Evolutionary conservation across 1,140 invertebrate species (phyloP).

Genomic region (Lordiphosa stackelbergi): DNA sequence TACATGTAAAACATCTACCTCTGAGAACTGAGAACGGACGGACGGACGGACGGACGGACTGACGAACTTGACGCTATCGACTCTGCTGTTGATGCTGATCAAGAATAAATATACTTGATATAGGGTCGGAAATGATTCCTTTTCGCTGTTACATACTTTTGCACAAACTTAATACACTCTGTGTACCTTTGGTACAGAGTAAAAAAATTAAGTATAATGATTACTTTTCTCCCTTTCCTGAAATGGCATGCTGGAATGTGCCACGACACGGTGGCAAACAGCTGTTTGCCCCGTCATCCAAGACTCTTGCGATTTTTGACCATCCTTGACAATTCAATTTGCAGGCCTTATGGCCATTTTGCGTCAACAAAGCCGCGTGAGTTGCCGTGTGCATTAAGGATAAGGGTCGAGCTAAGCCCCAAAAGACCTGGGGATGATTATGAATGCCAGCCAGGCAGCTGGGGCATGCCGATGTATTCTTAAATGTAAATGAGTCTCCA

Average conservation of each 20-base stretch:
- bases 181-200: too few relatives aligned
- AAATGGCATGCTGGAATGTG: constrained; percentile 17
- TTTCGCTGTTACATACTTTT: too few relatives aligned
- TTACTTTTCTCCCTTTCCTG: not conserved
- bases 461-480: constrained; percentile 16
- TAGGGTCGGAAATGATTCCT: too few relatives aligned
- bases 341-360: constrained; percentile 41
- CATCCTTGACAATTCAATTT: constrained; percentile 45
- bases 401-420: not conserved
- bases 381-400: constrained; percentile 2
- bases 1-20: too few relatives aligned
- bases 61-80: too few relatives aligned
- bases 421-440: constrained; percentile 4
- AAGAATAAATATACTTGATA: too few relatives aligned
- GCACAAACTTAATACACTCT: too few relatives aligned
- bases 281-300: constrained; percentile 18
- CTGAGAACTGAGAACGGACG: too few relatives aligned
- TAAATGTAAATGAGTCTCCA: constrained; percentile 55
- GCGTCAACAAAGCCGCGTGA: constrained; percentile 29
- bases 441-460: constrained; percentile 25
- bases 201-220: not conserved
- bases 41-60: too few relatives aligned
- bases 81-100: too few relatives aligned
- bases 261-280: constrained; percentile 22
- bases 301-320: constrained; percentile 26